Percentiles rank a stretch among this genome's conserved stretches.
Conservation (phyloP, 2,888 invertebrate species). For the Pristionchus japonicus region DNA sequence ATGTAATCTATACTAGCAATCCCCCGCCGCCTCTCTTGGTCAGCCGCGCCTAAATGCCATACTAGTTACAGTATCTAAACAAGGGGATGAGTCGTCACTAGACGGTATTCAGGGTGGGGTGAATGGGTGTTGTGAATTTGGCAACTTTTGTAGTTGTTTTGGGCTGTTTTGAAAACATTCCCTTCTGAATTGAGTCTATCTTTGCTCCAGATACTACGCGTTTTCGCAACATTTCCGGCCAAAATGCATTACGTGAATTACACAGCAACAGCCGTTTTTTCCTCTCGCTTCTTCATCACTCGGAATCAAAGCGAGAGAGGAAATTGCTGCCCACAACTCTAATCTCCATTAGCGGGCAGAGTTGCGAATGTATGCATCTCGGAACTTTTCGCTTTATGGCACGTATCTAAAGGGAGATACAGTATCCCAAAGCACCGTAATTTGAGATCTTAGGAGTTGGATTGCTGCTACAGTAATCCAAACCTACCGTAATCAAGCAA, state of each 20-base stretch:
- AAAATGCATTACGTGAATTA: background rate
- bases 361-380: background rate
- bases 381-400: background rate
- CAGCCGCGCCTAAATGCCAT: constrained; percentile 4
- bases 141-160: background rate
- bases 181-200: no score
- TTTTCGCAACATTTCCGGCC: background rate
- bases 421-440: no score
- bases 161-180: background rate
- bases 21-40: background rate
- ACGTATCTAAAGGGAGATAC: no score
- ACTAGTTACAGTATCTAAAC: constrained; percentile 12
- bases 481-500: background rate
- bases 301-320: no score
- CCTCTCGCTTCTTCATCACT: background rate
- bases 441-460: no score
- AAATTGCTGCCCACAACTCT: background rate
- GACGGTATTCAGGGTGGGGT: background rate
- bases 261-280: constrained; percentile 8
- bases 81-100: background rate
- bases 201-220: background rate
- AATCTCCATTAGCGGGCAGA: background rate
- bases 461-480: background rate
- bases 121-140: background rate
- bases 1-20: constrained; percentile 16